Conservation (phyloP, 2,888 invertebrate species). For the Latrodectus hesperus region DNA sequence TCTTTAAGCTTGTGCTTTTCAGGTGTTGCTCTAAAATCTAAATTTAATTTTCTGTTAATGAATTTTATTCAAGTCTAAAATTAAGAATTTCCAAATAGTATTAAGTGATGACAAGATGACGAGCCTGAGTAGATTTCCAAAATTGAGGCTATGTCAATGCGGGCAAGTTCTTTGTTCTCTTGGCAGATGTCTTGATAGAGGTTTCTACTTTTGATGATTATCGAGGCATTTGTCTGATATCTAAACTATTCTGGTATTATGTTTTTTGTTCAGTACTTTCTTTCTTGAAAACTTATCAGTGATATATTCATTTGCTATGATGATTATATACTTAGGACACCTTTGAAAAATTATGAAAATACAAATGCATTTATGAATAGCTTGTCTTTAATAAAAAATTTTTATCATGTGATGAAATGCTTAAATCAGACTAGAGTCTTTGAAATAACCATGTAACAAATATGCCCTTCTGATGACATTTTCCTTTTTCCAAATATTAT, state of each 20-base stretch:
- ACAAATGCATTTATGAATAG: too few species aligned
- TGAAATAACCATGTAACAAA: slow-evolving; percentile 44
- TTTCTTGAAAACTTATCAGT: too few species aligned
- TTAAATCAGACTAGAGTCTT: slow-evolving; percentile 51
- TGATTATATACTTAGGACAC: too few species aligned
- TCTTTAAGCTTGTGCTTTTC: too few species aligned
- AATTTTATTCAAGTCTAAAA: too few species aligned
- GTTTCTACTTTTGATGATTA: background rate
- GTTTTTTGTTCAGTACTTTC: too few species aligned
- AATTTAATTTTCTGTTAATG: too few species aligned
- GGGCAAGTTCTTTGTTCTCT: slow-evolving; percentile 32
- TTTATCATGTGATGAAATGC: slow-evolving; percentile 35
- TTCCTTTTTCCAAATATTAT: background rate
- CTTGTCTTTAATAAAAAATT: background rate
- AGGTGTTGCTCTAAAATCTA: too few species aligned
- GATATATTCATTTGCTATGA: too few species aligned
- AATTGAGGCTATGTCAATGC: background rate
- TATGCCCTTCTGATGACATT: slow-evolving; percentile 45
- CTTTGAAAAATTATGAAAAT: too few species aligned
- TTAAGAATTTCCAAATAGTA: too few species aligned
- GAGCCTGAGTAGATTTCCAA: slow-evolving; percentile 5
- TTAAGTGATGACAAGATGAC: slow-evolving; percentile 33
- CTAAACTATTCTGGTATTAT: too few species aligned
- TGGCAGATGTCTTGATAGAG: background rate
- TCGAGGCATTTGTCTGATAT: slow-evolving; percentile 35